Conservation (phyloP, 2,888 invertebrate species). For the Heliconius erato region DNA sequence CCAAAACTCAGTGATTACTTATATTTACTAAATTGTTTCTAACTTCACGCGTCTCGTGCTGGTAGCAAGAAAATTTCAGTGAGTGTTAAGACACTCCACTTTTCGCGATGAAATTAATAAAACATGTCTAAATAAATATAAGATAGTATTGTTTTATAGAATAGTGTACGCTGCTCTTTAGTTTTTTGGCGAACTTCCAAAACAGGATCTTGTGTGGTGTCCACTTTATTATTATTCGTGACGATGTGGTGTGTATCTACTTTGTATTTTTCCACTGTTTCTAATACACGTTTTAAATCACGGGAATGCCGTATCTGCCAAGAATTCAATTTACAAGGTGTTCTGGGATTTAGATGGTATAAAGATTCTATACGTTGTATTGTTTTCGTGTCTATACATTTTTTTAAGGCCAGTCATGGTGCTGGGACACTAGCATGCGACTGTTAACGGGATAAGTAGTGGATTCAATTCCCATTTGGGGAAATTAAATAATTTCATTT, state of each 20-base stretch:
- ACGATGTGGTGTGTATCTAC: not conserved
- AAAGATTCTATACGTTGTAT: not conserved
- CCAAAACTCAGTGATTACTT: too few relatives aligned
- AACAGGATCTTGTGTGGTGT: conserved; percentile 20
- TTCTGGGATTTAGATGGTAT: not conserved
- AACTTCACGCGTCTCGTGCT: too few relatives aligned
- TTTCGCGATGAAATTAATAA: too few relatives aligned
- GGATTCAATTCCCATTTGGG: not conserved
- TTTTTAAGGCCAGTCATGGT: not conserved
- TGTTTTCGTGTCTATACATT: not conserved
- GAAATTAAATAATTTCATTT: not conserved
- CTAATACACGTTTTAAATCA: conserved; percentile 17
- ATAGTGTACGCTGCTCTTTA: not conserved
- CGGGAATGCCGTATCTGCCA: conserved; percentile 5
- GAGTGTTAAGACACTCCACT: too few relatives aligned
- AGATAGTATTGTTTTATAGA: not conserved
- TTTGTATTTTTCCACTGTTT: conserved; percentile 23
- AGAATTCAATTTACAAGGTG: not conserved
- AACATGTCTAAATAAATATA: not conserved
- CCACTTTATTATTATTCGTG: conserved; percentile 24
- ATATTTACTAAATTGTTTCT: too few relatives aligned
- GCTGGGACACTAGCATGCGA: not conserved
- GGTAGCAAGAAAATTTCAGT: too few relatives aligned
- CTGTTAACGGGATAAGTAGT: not conserved
- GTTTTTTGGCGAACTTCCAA: conserved; percentile 30